Evolutionary conservation across 2,888 invertebrate species (phyloP), one percentile per base, ranked within the genome.

Genomic region (Toxonevra muliebris): DNA sequence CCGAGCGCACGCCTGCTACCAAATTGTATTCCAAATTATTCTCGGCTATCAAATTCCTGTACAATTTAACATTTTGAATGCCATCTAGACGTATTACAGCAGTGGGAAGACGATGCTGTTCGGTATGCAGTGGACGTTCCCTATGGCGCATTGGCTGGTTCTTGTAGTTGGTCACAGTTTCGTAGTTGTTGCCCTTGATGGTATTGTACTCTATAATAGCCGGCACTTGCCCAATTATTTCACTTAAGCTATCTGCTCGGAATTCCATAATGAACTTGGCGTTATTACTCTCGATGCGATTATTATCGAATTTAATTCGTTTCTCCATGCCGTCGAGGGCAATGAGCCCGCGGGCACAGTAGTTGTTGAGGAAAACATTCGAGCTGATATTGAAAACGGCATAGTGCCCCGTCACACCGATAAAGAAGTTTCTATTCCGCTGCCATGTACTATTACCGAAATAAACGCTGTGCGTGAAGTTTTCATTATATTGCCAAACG

Each of bases 271-370:
- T 92, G 79, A 90, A 95, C 61, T 89, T 88, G 0, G 95, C 96
- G 61, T 87, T 89, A 80, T 98, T 98, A 65, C 89, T 88, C 74
- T 90, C 89, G 69, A 98, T 92, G 61, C 87, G 86, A 83, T 98
- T 98, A 54, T 90, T 88, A 76, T 91, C 90, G 67, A 98, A 92
- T 68, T 90, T 88, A 85, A 98, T 88, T 77, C 93, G 93, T 86
- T 99, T 99, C 84, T 99, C 99, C 97, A 98, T 99, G 10, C 99
- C 99, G 69, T 90, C 88, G 40, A 97, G 87, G 0, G 92, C 89
- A 13, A 97, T 87, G 42, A 97, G 84, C 0, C 97, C 95, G 13
- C 87, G 87, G 76, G 91, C 91, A 77, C 98, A 98, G 45, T 87
- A 86, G 80, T 99, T 99, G 67, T 93, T 91, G 1, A 90, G 89